Percentiles rank a stretch among this genome's conserved stretches.
Evolutionary conservation across 2,888 invertebrate genomes (phyloP).

Genomic region (Branchipolynoe longqiensis): DNA sequence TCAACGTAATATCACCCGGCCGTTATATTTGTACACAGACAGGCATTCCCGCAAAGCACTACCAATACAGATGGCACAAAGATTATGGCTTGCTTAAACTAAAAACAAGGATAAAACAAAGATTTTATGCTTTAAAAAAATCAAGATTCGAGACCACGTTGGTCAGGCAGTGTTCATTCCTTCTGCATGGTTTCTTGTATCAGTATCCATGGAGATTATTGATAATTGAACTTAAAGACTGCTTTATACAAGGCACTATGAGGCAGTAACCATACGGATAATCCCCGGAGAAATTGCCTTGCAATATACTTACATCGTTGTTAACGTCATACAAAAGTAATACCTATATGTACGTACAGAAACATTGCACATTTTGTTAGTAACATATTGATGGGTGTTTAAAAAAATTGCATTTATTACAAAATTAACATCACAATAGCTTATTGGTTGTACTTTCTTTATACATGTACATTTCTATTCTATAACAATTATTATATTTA

Average conservation of each 20-base stretch:
- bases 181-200: slow-evolving; percentile 13
- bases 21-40: too few relatives aligned
- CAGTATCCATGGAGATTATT: background rate
- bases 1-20: too few relatives aligned
- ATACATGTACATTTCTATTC: too few relatives aligned
- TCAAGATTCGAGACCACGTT: slow-evolving; percentile 13
- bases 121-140: slow-evolving; percentile 3
- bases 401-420: too few relatives aligned
- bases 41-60: slow-evolving; percentile 45
- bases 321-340: slow-evolving; percentile 56
- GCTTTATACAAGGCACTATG: slow-evolving; percentile 39
- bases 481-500: too few relatives aligned
- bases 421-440: too few relatives aligned
- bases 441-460: too few relatives aligned
- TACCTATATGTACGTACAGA: slow-evolving; percentile 12
- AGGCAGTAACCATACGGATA: background rate
- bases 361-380: too few relatives aligned
- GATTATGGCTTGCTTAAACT: slow-evolving; percentile 4
- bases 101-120: slow-evolving; percentile 20
- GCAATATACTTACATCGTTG: slow-evolving; percentile 32
- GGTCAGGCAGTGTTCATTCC: slow-evolving; percentile 16
- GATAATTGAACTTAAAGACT: slow-evolving; percentile 3
- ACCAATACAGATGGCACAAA: background rate
- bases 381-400: too few relatives aligned
- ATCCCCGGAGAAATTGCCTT: too few relatives aligned